These are phyloP conservation scores for Ariolimax columbianus DNA, from an alignment of 2,888 invertebrate genomes.

Conservation along the genomic window DNA sequence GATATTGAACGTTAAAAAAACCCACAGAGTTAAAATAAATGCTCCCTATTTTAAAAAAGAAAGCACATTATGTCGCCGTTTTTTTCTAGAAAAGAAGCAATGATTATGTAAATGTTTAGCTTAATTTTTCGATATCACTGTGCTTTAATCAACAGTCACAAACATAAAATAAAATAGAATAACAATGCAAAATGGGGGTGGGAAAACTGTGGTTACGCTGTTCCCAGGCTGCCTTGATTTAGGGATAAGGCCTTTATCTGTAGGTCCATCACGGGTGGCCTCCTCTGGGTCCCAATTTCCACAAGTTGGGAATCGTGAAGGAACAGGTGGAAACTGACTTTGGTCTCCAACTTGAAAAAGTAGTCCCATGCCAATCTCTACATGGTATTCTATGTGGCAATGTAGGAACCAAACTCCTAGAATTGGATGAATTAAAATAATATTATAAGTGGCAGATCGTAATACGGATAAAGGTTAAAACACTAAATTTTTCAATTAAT, in stretches of 20 bases:
- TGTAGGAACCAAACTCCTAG: constrained; percentile 93
- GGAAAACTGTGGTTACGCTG: background rate
- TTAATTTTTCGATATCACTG: no score
- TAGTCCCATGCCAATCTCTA: constrained; percentile 92
- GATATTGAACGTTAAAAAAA: no score
- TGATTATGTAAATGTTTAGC: no score
- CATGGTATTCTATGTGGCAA: constrained; percentile 94
- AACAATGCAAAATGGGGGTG: background rate
- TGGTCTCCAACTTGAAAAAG: constrained; percentile 91
- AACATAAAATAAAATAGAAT: background rate
- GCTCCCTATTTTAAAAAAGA: no score
- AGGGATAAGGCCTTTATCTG: no score
- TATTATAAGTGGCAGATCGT: background rate
- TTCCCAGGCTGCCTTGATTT: background rate
- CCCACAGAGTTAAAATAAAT: no score
- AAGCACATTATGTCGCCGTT: no score
- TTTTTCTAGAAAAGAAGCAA: no score
- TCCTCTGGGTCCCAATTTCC: constrained; percentile 81
- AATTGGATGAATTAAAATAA: background rate
- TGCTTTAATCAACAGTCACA: background rate
- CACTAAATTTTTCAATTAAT: no score
- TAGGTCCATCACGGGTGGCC: background rate
- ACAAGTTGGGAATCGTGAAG: constrained; percentile 88
- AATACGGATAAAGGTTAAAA: no score
- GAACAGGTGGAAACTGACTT: constrained; percentile 86